Evolutionary conservation across 1,140 invertebrate genomes (phyloP), one percentile per base, ranked within the genome.

Genomic region (Caenorhabditis latens): DNA sequence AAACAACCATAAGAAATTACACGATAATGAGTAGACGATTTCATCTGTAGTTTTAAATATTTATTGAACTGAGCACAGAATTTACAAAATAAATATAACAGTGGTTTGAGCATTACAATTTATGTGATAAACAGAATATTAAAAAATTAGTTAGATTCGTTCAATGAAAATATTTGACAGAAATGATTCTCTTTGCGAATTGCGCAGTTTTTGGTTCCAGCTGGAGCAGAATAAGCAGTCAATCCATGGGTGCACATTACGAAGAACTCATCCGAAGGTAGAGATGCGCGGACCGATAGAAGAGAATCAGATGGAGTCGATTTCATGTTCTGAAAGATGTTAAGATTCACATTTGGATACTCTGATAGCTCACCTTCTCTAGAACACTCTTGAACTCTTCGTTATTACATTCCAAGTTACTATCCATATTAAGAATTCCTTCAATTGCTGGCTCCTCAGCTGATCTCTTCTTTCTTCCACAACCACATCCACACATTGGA

Each of bases 391-490:
- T 79, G 46, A 79, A 32, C 9, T 50, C 46, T 9, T 50, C n/a
- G 24, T 50, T 50, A 24, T 79, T 79, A 24, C 71, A 79, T 14
- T 79, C 71, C 46, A 79, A 21, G 13, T 7, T 4, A 50, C 71
- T 79, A 79, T 79, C 71, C 71, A 79, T 48, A 50, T 50, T 79
- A n/a, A 79, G n/a, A 48, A 79, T n/a, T 50, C 71, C 71, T 24
- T 79, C 71, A 11, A 79, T 46, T 19, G 40, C 4, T 11, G 40
- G 19, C 40, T 50, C 71, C 4, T 13, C 46, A 50, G 46, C 43
- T 21, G 4, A 24, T n/a, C 46, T 79, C 67, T 71, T 71, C 67
- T 71, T 71, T 19, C 67, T 71, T 48, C 67, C 67, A 19, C 67
- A 71, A 19, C 67, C 67, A 42, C 63, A 71, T 71, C 67, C 67